Conservation (phyloP, 1,140 invertebrate genomes). For the Homarus americanus region DNA sequence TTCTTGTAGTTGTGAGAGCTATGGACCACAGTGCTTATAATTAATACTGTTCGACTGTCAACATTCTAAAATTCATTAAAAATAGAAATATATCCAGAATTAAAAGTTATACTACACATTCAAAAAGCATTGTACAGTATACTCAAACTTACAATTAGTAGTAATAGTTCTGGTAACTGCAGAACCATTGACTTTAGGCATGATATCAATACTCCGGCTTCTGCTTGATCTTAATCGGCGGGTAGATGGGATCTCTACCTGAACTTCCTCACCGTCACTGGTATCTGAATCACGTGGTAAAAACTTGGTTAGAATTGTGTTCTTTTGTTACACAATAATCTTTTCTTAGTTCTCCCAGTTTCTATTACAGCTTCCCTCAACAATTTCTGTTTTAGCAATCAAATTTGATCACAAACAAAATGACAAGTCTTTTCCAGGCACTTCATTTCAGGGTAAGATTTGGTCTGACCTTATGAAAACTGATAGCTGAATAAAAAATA, state of each 20-base stretch:
- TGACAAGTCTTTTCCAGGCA: too few species aligned
- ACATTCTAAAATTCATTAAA: not conserved
- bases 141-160: slow-evolving; percentile 10
- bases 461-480: too few species aligned
- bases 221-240: slow-evolving; percentile 42
- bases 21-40: not conserved
- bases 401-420: too few species aligned
- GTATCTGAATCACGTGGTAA: slow-evolving; percentile 39
- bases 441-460: too few species aligned
- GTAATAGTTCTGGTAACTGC: slow-evolving; percentile 46
- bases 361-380: too few species aligned
- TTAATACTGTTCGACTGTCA: not conserved
- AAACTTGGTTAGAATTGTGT: too few species aligned
- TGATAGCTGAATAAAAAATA: too few species aligned
- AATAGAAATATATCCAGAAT: not conserved
- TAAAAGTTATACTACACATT: not conserved
- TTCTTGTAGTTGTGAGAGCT: slow-evolving; percentile 60
- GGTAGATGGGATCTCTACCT: not conserved
- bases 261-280: slow-evolving; percentile 48
- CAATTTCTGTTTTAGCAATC: too few species aligned
- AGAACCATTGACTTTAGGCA: slow-evolving; percentile 52
- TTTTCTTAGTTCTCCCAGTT: too few species aligned
- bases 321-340: too few species aligned
- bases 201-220: slow-evolving; percentile 49
- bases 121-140: not conserved